Percentiles rank a stretch among this genome's conserved stretches.
phyloP scores from a whole-genome alignment of 2,113 vertebrate species.

The Tiliqua scincoides region DNA sequence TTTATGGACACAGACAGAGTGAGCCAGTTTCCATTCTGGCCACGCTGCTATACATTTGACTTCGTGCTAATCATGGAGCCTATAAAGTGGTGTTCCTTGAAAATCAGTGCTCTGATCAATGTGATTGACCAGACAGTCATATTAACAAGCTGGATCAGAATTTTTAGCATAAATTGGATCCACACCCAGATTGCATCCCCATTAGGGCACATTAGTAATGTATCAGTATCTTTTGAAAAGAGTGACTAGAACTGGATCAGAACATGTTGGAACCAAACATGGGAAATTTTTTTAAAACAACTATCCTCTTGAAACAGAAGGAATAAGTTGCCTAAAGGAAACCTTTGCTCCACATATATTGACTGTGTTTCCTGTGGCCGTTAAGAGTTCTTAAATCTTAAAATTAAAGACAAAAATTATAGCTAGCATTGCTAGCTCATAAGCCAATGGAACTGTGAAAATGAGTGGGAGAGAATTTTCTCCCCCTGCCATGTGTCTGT shows the following conservation, averaged over 20 bases:
- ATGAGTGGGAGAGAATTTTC: neutral
- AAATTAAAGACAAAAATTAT: neutral
- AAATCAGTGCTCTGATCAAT: constrained; percentile 7
- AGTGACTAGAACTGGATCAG: neutral
- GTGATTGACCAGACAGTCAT: no score
- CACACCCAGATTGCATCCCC: neutral
- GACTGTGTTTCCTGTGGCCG: neutral
- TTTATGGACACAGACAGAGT: neutral
- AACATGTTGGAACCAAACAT: neutral
- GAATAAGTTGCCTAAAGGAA: neutral
- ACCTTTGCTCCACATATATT: neutral
- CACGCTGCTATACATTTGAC: constrained; percentile 56
- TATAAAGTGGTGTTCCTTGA: neutral
- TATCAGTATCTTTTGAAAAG: neutral
- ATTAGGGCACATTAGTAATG: neutral
- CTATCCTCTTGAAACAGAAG: neutral
- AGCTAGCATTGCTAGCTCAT: fast-evolving
- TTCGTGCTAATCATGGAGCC: constrained; percentile 20
- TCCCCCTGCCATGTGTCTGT: fast-evolving
- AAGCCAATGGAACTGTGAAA: neutral
- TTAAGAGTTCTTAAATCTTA: neutral
- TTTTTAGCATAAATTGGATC: neutral
- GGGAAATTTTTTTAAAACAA: neutral
- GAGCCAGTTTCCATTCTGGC: constrained; percentile 36
- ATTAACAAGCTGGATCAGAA: no score